Percentiles rank a stretch among this genome's conserved stretches.
Evolutionary conservation across 2,113 vertebrate species (phyloP).

Genomic region (Canis aureus): DNA sequence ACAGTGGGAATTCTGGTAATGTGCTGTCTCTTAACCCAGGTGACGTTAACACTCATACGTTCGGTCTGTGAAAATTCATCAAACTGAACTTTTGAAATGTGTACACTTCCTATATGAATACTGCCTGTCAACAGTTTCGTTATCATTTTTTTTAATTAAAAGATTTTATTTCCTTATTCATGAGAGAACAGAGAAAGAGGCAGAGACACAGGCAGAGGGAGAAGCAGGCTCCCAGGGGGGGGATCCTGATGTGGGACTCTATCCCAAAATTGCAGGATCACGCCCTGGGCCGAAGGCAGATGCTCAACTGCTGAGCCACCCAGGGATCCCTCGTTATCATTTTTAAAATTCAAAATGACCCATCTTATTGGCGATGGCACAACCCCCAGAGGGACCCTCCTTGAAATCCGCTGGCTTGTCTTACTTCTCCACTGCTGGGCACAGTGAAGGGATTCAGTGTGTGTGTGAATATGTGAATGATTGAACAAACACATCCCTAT

Average conservation of each 20-base stretch:
- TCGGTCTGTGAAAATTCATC: neutral
- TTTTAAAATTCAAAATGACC: constrained; percentile 6
- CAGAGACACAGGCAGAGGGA: no score
- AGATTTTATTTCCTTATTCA: no score
- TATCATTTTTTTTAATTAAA: neutral
- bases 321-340: neutral
- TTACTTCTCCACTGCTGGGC: neutral
- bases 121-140: neutral
- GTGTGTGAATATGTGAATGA: neutral
- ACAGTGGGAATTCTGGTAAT: neutral
- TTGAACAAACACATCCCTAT: neutral
- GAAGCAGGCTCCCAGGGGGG: no score
- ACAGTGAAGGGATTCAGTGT: neutral
- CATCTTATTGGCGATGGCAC: neutral
- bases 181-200: no score
- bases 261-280: no score
- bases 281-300: no score
- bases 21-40: neutral
- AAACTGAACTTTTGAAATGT: neutral
- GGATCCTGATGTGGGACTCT: no score
- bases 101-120: neutral
- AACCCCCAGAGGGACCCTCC: neutral
- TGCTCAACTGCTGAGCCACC: no score
- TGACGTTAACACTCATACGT: neutral
- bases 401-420: neutral